phyloP scores from a whole-genome alignment of 2,113 vertebrate genomes.

The Thalassoma bifasciatum region DNA sequence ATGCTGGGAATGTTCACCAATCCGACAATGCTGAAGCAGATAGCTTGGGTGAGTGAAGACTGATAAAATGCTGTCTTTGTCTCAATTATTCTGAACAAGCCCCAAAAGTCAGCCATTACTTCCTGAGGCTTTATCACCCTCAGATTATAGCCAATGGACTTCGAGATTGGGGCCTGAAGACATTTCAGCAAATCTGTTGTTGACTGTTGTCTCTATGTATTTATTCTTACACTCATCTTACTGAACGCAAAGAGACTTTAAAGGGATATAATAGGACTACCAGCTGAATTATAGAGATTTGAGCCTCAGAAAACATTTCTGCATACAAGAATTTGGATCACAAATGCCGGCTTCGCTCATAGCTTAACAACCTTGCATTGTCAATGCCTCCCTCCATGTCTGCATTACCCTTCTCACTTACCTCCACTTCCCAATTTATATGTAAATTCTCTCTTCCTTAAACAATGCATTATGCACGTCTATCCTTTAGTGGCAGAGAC shows the following conservation, averaged over 20 bases:
- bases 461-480: slow-evolving; percentile 77
- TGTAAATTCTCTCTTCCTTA: slow-evolving; percentile 81
- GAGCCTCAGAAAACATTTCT: slow-evolving; percentile 58
- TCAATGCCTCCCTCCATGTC: slow-evolving; percentile 51
- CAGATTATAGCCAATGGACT: neutral
- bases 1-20: neutral
- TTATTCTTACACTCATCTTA: slow-evolving; percentile 37
- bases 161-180: slow-evolving; percentile 13
- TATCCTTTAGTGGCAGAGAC: slow-evolving; percentile 71
- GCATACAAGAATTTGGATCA: slow-evolving; percentile 55
- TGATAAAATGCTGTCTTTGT: slow-evolving; percentile 22
- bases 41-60: slow-evolving; percentile 8
- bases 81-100: slow-evolving; percentile 21
- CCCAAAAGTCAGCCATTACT: too few relatives aligned
- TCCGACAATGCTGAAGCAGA: slow-evolving; percentile 19
- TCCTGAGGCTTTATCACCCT: neutral
- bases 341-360: slow-evolving; percentile 64
- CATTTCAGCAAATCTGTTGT: slow-evolving; percentile 21
- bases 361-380: slow-evolving; percentile 71
- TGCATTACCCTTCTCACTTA: slow-evolving; percentile 70
- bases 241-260: slow-evolving; percentile 35
- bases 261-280: slow-evolving; percentile 9
- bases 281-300: slow-evolving; percentile 63
- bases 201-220: slow-evolving; percentile 44
- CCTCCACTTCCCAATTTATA: slow-evolving; percentile 83